These are phyloP conservation scores for Stercorarius parasiticus DNA, from an alignment of 2,113 vertebrate species.

Conservation along the genomic window DNA sequence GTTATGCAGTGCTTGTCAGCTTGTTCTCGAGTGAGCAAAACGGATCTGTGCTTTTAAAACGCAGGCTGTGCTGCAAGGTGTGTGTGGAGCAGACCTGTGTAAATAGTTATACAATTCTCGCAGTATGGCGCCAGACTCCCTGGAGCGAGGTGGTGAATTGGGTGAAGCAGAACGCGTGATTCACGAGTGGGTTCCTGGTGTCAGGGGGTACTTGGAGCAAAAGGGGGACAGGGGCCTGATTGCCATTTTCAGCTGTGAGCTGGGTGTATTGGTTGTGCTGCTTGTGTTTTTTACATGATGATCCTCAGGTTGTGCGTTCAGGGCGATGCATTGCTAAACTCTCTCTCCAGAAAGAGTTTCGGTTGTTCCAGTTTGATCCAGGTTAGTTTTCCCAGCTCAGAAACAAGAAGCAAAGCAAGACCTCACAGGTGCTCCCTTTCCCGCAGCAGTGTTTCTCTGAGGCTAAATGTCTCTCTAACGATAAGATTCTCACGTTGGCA, in stretches of 20 bases:
- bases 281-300: neutral
- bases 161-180: neutral
- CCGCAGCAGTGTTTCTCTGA: neutral
- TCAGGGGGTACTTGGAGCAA: neutral
- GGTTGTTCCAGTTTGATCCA: neutral
- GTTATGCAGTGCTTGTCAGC: neutral
- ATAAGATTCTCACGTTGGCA: neutral
- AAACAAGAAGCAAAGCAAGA: neutral
- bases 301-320: neutral
- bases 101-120: fast-evolving
- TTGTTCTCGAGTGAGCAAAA: neutral
- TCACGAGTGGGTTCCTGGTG: neutral
- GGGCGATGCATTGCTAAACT: neutral
- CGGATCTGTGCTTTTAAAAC: neutral
- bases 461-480: neutral
- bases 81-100: neutral
- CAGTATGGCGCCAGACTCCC: neutral
- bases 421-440: neutral
- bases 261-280: neutral
- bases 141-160: neutral
- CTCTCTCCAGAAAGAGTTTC: neutral
- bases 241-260: neutral
- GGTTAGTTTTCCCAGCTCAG: neutral
- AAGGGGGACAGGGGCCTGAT: neutral
- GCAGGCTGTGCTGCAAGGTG: neutral